Evolutionary conservation across 2,888 invertebrate genomes (phyloP).

Genomic region (Pseudococcus jackbeardsleyi): DNA sequence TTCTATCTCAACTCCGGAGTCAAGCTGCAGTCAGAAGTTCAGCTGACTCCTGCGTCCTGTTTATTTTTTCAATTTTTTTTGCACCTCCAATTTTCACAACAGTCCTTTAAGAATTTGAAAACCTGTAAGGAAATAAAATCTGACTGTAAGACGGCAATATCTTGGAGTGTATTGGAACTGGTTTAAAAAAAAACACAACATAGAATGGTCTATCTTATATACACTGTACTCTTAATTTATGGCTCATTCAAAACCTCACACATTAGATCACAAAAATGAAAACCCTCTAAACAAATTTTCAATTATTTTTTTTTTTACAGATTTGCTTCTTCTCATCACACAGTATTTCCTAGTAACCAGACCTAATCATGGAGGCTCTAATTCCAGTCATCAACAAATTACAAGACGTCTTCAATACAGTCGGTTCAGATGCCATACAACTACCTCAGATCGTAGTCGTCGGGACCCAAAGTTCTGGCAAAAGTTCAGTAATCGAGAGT

Average conservation of each 20-base stretch:
- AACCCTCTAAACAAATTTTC: neutral
- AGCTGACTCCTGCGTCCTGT: too few species aligned
- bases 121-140: too few species aligned
- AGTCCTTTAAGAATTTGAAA: too few species aligned
- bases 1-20: too few species aligned
- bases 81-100: too few species aligned
- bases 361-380: constrained; percentile 89
- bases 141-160: too few species aligned
- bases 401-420: constrained; percentile 99
- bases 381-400: constrained; percentile 99
- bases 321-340: neutral
- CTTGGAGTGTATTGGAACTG: too few species aligned
- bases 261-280: neutral
- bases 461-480: constrained; percentile 98
- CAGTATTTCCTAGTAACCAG: neutral
- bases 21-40: too few species aligned
- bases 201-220: too few species aligned
- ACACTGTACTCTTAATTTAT: too few species aligned
- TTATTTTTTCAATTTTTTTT: too few species aligned
- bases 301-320: neutral
- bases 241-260: neutral
- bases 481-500: constrained; percentile 99
- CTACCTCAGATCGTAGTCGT: constrained; percentile 99
- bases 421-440: constrained; percentile 97
- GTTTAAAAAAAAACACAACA: too few species aligned